Evolutionary conservation across 2,797 vertebrate species (phyloP), one percentile per base, ranked within the genome.

Genomic region (Alauda arvensis): DNA sequence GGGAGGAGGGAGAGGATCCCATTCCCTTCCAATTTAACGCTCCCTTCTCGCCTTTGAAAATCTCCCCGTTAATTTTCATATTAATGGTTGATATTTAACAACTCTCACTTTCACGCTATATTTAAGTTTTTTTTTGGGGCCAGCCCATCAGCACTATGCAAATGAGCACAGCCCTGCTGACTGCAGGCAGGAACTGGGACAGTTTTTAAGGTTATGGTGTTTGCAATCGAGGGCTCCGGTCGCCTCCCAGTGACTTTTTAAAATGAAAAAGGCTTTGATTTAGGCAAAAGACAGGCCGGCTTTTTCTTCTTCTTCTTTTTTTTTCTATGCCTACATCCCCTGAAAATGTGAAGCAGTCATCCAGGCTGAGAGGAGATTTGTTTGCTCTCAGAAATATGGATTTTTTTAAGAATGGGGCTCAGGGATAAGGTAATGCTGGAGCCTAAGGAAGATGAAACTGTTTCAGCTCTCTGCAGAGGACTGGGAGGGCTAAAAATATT

Each of bases 161-260:
- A 91, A 94, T 87, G 56, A 93, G 89, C 89, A 56, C 79, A 78
- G 87, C 89, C 55, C 90, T 84, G 72, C 65, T 78, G 85, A 88
- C 80, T 80, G 91, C 78, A 85, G 82, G 65, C 43, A 57, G 88
- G 31, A 94, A 94, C 9, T 93, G 90, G 91, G 93, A 31, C 94
- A 88, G 76, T 61, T 92, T 93, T 92, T 91, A 85, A 93, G 88
- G 93, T 86, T 92, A 68, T 83, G 72, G 19, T 52, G 46, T 77
- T 71, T 45, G 66, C 81, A 92, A 62, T 66, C 1, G 6, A 91
- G 92, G 81, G 14, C 92, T 82, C 72, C 1, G 0, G 21, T 89
- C 1, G 15, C 69, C 84, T 90, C 37, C 1, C 70, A 5, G 56
- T 69, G 88, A 81, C 75, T 83, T 90, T 26, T 60, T 67, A 11